Conservation (phyloP, 2,888 invertebrate genomes). For the Protophormia terraenovae region DNA sequence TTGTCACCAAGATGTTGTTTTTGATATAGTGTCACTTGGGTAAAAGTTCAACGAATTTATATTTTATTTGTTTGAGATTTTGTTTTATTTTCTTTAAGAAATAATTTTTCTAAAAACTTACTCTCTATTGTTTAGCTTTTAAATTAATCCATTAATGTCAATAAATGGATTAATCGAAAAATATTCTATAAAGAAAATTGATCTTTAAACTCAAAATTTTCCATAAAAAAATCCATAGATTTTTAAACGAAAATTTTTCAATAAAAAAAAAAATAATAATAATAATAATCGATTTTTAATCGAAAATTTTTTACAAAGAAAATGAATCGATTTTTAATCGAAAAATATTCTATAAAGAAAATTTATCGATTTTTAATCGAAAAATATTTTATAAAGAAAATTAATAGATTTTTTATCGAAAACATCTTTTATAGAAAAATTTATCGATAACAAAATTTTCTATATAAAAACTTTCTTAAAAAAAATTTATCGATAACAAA, state of each 20-base stretch:
- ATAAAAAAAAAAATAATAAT: background rate
- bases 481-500: background rate
- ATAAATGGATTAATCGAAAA: background rate
- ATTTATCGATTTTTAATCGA: background rate
- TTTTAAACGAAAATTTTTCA: background rate
- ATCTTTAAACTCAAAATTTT: background rate
- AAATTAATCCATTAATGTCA: background rate
- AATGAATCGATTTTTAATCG: too few relatives aligned
- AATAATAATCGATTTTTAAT: background rate
- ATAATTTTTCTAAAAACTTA: too few relatives aligned
- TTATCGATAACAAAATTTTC: background rate
- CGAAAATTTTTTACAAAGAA: background rate
- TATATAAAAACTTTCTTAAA: too few relatives aligned
- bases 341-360: background rate
- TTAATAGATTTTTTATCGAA: background rate
- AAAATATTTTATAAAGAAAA: background rate
- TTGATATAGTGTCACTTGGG: constrained; percentile 62
- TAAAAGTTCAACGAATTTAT: constrained; percentile 64
- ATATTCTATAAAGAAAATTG: background rate
- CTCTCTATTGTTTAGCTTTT: too few relatives aligned
- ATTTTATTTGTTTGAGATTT: constrained; percentile 8
- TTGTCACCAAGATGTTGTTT: constrained; percentile 43
- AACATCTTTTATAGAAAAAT: background rate
- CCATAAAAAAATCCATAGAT: background rate
- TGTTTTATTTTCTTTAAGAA: too few relatives aligned